Percentiles rank a stretch among this genome's conserved stretches.
These are phyloP conservation scores for Smutsia temminckii DNA, from an alignment of 2,797 vertebrate genomes.

Conservation along the genomic window DNA sequence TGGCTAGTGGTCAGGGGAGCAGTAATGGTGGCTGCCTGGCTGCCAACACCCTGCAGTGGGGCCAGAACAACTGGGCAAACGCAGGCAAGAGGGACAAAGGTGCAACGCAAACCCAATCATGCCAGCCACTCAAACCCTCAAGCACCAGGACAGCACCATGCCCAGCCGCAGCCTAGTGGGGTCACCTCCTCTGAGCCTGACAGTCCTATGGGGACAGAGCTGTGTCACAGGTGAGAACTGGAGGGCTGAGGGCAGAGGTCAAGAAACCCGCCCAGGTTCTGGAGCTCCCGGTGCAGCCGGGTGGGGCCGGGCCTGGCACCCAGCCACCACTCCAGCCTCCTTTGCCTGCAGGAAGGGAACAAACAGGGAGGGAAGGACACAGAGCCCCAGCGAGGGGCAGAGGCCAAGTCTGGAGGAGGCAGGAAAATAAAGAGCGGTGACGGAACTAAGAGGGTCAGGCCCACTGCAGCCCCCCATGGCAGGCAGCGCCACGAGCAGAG, in stretches of 20 bases:
- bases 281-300: not conserved
- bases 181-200: not conserved
- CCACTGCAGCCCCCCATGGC: not conserved
- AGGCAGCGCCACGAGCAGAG: too few relatives aligned
- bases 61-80: not conserved
- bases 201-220: not conserved
- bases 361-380: not conserved
- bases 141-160: not conserved
- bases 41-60: not conserved
- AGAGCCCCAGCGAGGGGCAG: not conserved
- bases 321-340: not conserved
- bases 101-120: not conserved
- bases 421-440: not conserved
- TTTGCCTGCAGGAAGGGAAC: not conserved
- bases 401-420: not conserved
- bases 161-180: not conserved
- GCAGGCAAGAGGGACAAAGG: not conserved
- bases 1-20: too few relatives aligned
- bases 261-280: not conserved
- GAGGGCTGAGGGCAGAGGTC: not conserved
- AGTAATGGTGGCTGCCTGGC: too few relatives aligned
- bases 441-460: not conserved
- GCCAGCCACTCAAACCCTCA: not conserved
- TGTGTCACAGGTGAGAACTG: not conserved
- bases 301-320: not conserved